phyloP scores from a whole-genome alignment of 1,140 invertebrate genomes.

The Drosophila obscura region DNA sequence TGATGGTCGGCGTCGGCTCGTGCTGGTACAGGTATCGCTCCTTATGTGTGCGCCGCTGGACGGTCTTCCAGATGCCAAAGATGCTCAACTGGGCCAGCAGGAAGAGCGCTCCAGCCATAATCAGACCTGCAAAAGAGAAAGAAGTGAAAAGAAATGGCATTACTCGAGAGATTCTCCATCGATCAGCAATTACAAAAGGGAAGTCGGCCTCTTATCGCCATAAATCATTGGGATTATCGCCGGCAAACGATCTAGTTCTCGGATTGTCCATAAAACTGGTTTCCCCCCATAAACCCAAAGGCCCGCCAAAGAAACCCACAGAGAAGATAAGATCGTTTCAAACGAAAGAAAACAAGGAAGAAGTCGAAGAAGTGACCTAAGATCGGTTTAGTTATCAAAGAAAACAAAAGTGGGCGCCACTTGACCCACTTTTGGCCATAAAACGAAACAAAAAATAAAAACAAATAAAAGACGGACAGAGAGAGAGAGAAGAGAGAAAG shows the following conservation, averaged over 20 bases:
- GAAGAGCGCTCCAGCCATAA: constrained; percentile 74
- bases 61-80: constrained; percentile 82
- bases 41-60: constrained; percentile 91
- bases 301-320: constrained; percentile 15
- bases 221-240: constrained; percentile 48
- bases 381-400: constrained; percentile 72
- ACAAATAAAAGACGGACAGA: too few species aligned
- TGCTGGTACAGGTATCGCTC: constrained; percentile 84
- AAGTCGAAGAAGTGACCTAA: constrained; percentile 46
- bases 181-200: constrained; percentile 33
- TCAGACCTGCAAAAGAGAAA: constrained; percentile 58
- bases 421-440: constrained; percentile 63
- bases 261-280: constrained; percentile 37
- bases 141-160: constrained; percentile 10
- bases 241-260: constrained; percentile 42
- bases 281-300: constrained; percentile 3
- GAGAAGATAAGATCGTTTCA: constrained; percentile 42
- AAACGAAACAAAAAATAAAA: constrained; percentile 30
- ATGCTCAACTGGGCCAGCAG: constrained; percentile 79
- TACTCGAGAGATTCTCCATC: constrained; percentile 21
- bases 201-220: constrained; percentile 46
- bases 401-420: constrained; percentile 78
- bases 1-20: constrained; percentile 68
- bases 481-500: constrained; percentile 7
- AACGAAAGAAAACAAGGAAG: constrained; percentile 50